phyloP scores from a whole-genome alignment of 2,888 invertebrate species.

The Eilema griseolum region DNA sequence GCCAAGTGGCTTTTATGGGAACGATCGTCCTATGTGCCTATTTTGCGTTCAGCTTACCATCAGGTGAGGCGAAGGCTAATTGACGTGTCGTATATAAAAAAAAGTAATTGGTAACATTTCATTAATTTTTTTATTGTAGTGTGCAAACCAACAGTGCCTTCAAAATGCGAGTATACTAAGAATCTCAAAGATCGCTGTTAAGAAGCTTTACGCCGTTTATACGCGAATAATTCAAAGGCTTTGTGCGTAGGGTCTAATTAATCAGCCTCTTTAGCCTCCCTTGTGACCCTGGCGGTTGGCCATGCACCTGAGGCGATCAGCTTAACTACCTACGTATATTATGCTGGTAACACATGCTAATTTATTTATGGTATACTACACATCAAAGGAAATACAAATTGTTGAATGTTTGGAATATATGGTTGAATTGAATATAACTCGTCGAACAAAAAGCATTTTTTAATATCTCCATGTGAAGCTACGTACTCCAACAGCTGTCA shows the following conservation, averaged over 20 bases:
- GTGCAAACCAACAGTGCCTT: slow-evolving; percentile 26
- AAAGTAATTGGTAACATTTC: too few species aligned
- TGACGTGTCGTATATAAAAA: too few species aligned
- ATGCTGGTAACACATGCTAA: slow-evolving; percentile 56
- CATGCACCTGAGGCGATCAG: slow-evolving; percentile 69
- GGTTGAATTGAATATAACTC: too few species aligned
- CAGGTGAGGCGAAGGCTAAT: too few species aligned
- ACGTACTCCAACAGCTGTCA: too few species aligned
- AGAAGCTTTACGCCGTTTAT: slow-evolving; percentile 69
- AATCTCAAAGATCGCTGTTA: slow-evolving; percentile 65
- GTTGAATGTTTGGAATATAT: neutral
- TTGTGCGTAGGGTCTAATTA: slow-evolving; percentile 71
- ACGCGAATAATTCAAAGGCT: slow-evolving; percentile 75
- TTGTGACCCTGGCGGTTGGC: slow-evolving; percentile 48
- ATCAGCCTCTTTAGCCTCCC: slow-evolving; percentile 64
- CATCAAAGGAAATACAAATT: neutral
- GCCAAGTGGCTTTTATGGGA: too few species aligned
- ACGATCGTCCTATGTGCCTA: too few species aligned
- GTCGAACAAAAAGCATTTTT: too few species aligned
- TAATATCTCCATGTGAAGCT: too few species aligned
- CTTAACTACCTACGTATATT: slow-evolving; percentile 33
- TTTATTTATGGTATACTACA: slow-evolving; percentile 36
- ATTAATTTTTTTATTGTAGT: slow-evolving; percentile 46
- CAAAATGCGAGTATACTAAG: slow-evolving; percentile 61
- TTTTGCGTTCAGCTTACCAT: too few species aligned